These are phyloP conservation scores for Sander vitreus DNA, from an alignment of 2,113 vertebrate species.

Conservation along the genomic window DNA sequence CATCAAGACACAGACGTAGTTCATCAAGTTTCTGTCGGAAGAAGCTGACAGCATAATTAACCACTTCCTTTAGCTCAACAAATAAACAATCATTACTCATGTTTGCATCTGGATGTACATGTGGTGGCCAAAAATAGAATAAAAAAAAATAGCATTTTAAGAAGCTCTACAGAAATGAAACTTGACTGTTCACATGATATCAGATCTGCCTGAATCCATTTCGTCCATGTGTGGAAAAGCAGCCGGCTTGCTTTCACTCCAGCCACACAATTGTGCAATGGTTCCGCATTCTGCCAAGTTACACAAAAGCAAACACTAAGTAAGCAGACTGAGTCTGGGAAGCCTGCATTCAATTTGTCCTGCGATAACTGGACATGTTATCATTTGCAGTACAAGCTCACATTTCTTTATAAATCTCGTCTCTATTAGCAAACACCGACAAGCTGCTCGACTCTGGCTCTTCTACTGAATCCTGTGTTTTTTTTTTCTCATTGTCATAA, in stretches of 20 bases:
- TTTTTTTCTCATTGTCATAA: conserved; percentile 36
- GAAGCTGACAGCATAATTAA: conserved; percentile 71
- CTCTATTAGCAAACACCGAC: conserved; percentile 54
- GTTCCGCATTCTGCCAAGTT: conserved; percentile 59
- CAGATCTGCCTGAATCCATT: conserved; percentile 16
- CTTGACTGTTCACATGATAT: conserved; percentile 41
- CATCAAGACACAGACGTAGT: conserved; percentile 56
- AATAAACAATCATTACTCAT: conserved; percentile 71
- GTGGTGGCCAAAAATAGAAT: conserved; percentile 14
- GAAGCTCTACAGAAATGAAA: conserved; percentile 18
- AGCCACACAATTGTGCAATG: conserved; percentile 40
- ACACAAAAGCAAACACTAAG: conserved; percentile 63
- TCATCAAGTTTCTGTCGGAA: conserved; percentile 62
- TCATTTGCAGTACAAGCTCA: conserved; percentile 37
- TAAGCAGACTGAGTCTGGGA: conserved; percentile 58
- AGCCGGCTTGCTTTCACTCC: conserved; percentile 28
- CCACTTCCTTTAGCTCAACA: conserved; percentile 61
- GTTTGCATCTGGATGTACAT: conserved; percentile 48
- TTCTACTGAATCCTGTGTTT: conserved; percentile 6
- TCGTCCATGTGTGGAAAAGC: conserved; percentile 31
- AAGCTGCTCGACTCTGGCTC: conserved; percentile 13
- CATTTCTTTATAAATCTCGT: conserved; percentile 49
- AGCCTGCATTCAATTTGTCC: conserved; percentile 45
- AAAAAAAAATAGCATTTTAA: conserved; percentile 9
- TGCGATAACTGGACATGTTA: conserved; percentile 51